phyloP scores from a whole-genome alignment of 2,888 invertebrate genomes.

The Cryptus viduatorius region DNA sequence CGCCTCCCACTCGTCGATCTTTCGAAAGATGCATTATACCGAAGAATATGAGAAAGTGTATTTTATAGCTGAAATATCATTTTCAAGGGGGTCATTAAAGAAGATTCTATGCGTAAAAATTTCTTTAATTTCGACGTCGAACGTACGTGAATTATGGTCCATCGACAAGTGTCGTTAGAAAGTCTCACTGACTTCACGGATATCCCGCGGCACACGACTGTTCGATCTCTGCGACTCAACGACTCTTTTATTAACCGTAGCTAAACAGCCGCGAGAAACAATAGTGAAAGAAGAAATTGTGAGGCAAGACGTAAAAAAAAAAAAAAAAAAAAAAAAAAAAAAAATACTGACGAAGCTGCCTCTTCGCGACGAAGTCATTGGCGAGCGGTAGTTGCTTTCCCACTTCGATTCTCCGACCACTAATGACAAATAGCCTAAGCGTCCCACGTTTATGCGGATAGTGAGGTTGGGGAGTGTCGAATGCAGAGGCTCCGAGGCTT shows the following conservation, averaged over 20 bases:
- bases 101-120: too few relatives aligned
- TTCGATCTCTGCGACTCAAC: neutral
- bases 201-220: conserved; percentile 8
- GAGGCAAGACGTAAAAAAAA: neutral
- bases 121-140: neutral
- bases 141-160: neutral
- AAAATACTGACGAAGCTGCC: conserved; percentile 8
- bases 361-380: conserved; percentile 16
- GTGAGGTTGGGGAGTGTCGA: conserved; percentile 8
- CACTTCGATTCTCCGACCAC: neutral
- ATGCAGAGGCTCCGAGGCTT: conserved; percentile 17
- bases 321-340: neutral
- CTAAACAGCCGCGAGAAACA: neutral
- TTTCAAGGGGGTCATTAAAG: too few relatives aligned
- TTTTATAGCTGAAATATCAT: too few relatives aligned
- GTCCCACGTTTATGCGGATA: neutral
- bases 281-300: conserved; percentile 29
- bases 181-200: conserved; percentile 11
- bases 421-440: conserved; percentile 30
- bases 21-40: too few relatives aligned
- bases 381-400: conserved; percentile 63
- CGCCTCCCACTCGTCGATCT: too few relatives aligned
- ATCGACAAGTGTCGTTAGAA: conserved; percentile 26
- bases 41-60: too few relatives aligned
- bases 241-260: neutral